A percentile compares a stretch with the other conserved stretches of the same genome.
Evolutionary conservation across 1,140 invertebrate species (phyloP).

Genomic region (Ips nitidus): DNA sequence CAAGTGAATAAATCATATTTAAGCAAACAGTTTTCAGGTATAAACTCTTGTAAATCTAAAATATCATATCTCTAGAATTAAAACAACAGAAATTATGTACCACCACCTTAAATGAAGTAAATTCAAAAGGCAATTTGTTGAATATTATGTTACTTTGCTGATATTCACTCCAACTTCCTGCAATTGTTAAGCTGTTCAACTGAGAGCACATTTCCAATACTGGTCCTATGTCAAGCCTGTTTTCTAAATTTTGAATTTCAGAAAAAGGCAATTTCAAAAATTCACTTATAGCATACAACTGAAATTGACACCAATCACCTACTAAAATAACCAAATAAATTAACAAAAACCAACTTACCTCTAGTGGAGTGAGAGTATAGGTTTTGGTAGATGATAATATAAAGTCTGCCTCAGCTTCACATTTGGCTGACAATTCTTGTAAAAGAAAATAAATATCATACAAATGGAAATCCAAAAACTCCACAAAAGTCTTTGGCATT

Average conservation of each 20-base stretch:
- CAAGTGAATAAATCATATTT: slow-evolving; percentile 51
- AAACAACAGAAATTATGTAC: slow-evolving; percentile 54
- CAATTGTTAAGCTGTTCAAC: slow-evolving; percentile 66
- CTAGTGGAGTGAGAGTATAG: slow-evolving; percentile 69
- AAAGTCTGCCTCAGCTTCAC: slow-evolving; percentile 69
- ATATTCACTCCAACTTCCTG: slow-evolving; percentile 64
- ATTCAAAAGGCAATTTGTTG: slow-evolving; percentile 76
- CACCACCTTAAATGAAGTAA: slow-evolving; percentile 74
- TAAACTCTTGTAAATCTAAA: slow-evolving; percentile 43
- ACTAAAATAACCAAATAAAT: background rate
- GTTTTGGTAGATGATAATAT: slow-evolving; percentile 61
- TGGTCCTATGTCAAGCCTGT: slow-evolving; percentile 82
- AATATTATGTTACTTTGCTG: slow-evolving; percentile 81
- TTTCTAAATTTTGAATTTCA: slow-evolving; percentile 61
- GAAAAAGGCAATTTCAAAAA: slow-evolving; percentile 84
- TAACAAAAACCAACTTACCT: slow-evolving; percentile 58
- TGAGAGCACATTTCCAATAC: slow-evolving; percentile 86
- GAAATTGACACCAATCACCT: slow-evolving; percentile 52
- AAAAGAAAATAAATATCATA: slow-evolving; percentile 83
- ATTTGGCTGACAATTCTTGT: slow-evolving; percentile 72
- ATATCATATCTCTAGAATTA: slow-evolving; percentile 44
- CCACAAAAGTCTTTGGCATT: slow-evolving; percentile 73
- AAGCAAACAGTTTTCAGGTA: slow-evolving; percentile 42
- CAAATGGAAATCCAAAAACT: slow-evolving; percentile 78
- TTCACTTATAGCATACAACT: slow-evolving; percentile 87